Evolutionary conservation across 1,140 invertebrate genomes (phyloP).

Genomic region (Drosophila miranda): DNA sequence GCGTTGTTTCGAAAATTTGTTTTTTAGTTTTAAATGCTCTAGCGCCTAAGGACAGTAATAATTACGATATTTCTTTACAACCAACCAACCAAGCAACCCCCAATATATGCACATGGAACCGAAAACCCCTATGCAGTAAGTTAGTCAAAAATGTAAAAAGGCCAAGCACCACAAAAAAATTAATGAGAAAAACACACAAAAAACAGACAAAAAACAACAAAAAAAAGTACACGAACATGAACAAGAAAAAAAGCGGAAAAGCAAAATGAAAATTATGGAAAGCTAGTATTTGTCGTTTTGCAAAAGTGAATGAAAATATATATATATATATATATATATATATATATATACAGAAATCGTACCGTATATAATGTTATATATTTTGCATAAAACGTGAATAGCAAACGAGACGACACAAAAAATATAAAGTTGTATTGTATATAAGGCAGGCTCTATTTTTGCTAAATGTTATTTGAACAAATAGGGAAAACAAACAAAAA

Average conservation of each 20-base stretch:
- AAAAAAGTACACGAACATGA: conserved; percentile 25
- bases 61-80: conserved; percentile 58
- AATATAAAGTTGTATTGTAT: conserved; percentile 74
- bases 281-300: conserved; percentile 62
- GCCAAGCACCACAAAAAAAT: conserved; percentile 49
- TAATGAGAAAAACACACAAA: conserved; percentile 27
- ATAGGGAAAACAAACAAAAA: conserved; percentile 44
- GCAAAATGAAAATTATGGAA: conserved; percentile 25
- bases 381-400: conserved; percentile 62
- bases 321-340: conserved; percentile 5
- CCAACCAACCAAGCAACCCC: conserved; percentile 14
- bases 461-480: conserved; percentile 81
- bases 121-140: conserved; percentile 59
- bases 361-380: conserved; percentile 75
- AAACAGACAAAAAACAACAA: conserved; percentile 30
- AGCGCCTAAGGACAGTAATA: conserved; percentile 63
- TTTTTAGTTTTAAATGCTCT: conserved; percentile 76
- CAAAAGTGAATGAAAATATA: conserved; percentile 45
- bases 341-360: conserved; percentile 51
- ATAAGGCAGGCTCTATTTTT: conserved; percentile 80
- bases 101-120: conserved; percentile 70
- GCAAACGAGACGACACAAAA: conserved; percentile 27
- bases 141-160: conserved; percentile 70
- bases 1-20: conserved; percentile 77
- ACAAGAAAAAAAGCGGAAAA: conserved; percentile 18